Evolutionary conservation across 1,140 invertebrate species (phyloP), one percentile per base, ranked within the genome.

Genomic region (Lethrus apterus): DNA sequence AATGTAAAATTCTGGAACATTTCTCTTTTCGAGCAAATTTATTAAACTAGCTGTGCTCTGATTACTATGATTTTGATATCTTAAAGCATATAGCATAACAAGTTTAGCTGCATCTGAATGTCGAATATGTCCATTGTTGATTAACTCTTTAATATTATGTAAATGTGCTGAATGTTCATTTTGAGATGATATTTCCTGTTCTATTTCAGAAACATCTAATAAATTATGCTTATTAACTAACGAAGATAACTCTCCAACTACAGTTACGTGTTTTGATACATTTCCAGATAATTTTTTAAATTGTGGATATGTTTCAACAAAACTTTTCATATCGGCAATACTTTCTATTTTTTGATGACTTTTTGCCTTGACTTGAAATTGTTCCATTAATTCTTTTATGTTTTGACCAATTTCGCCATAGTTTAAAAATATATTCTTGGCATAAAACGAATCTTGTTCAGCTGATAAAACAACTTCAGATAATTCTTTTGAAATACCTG

Each of bases 231-330:
- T 78, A 9, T 76, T 79, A 30, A 98, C 91, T 30, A 90, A 67
- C 9, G 84, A 77, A 3, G 93, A 96, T 32, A 99, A 68, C 70
- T 98, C 94, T 10, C 93, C 91, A 32, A 99, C 89, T 35, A 99
- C 79, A 5, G 90, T 93, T 15, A 99, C 87, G 72, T 99, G 96
- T 70, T 98, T 98, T 2, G 91, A 84, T 8, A 99, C 93, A 2
- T 94, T 97, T 15, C 95, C 95, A 0, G 92, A 96, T 80, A 98
- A 93, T 82, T 98, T 98, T 74, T 97, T 98, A 64, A 99, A 99
- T 55, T 98, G 83, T 0, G 96, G 96, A 77, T 99, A 99, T 10
- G 87, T 87, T 65, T 99, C 96, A 8, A 99, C 89, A 73, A 99
- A 99, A 57, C 84, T 85, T 74, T 99, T 99, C 94, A 99, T 98